Percentiles rank a stretch among this genome's conserved stretches.
phyloP scores from a whole-genome alignment of 2,113 vertebrate species.

The Ceuthmochares aereus region DNA sequence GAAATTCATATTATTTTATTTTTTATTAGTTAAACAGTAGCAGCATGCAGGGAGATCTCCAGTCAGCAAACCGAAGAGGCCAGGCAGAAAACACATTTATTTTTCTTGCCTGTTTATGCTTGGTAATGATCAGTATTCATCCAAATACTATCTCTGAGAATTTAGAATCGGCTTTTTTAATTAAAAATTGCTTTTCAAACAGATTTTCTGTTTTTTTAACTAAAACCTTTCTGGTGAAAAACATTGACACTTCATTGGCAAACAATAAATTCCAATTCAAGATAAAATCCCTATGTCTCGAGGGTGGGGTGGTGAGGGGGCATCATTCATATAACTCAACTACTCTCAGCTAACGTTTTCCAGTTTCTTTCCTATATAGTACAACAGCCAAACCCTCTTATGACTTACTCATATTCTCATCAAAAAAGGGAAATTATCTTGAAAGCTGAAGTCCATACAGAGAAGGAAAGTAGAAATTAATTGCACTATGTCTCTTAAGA shows the following conservation, averaged over 20 bases:
- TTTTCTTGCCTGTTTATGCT: neutral
- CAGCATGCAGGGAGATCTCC: neutral
- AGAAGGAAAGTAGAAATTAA: neutral
- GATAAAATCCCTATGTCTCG: neutral
- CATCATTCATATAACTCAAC: neutral
- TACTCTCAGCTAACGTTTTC: neutral
- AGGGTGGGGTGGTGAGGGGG: neutral
- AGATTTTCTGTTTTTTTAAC: neutral
- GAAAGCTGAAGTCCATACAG: neutral
- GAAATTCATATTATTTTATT: slow-evolving; percentile 33
- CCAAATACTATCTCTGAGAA: neutral
- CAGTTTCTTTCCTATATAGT: neutral
- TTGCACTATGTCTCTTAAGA: neutral
- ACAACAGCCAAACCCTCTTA: neutral
- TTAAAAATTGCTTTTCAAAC: neutral
- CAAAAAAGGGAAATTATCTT: neutral
- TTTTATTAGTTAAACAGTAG: slow-evolving; percentile 25
- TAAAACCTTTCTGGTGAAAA: neutral
- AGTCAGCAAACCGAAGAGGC: neutral
- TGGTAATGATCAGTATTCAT: neutral
- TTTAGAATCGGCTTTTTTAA: neutral
- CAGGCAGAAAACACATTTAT: neutral
- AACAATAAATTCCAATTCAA: neutral
- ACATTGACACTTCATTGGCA: neutral
- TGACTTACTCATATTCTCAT: neutral